These are phyloP conservation scores for Marronus borbonicus DNA, from an alignment of 2,888 invertebrate genomes.

Conservation along the genomic window DNA sequence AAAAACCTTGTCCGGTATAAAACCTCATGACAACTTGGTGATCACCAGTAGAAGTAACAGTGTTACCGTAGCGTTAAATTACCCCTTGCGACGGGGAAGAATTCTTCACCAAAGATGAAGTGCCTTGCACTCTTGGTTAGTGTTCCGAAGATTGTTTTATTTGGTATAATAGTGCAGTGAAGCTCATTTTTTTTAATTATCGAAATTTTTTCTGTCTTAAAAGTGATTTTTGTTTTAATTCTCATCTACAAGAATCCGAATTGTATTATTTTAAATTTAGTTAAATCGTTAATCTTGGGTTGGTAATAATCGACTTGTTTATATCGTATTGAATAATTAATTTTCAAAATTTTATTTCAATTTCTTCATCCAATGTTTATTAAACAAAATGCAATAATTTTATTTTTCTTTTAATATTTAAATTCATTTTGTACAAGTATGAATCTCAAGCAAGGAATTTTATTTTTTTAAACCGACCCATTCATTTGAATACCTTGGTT, in stretches of 20 bases:
- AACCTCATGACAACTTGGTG: slow-evolving; percentile 61
- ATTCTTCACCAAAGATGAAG: slow-evolving; percentile 65
- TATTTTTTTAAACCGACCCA: no score
- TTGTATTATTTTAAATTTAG: no score
- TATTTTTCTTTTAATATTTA: no score
- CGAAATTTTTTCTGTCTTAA: neutral
- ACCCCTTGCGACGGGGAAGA: slow-evolving; percentile 59
- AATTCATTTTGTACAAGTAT: no score
- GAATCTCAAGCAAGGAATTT: no score
- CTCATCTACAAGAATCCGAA: no score
- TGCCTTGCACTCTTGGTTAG: slow-evolving; percentile 70
- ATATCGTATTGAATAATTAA: neutral
- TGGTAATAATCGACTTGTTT: neutral
- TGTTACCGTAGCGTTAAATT: slow-evolving; percentile 63
- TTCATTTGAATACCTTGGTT: no score
- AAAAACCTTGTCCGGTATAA: slow-evolving; percentile 66
- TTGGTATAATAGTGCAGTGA: neutral
- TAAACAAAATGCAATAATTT: no score
- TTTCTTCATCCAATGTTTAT: no score
- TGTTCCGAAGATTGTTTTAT: slow-evolving; percentile 53
- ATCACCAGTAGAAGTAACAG: slow-evolving; percentile 66
- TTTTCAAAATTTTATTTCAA: no score
- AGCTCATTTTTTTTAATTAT: neutral
- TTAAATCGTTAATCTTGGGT: no score
- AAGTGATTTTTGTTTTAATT: no score